Evolutionary conservation across 2,113 vertebrate species (phyloP), one percentile per base, ranked within the genome.

Genomic region (Scopus umbretta): DNA sequence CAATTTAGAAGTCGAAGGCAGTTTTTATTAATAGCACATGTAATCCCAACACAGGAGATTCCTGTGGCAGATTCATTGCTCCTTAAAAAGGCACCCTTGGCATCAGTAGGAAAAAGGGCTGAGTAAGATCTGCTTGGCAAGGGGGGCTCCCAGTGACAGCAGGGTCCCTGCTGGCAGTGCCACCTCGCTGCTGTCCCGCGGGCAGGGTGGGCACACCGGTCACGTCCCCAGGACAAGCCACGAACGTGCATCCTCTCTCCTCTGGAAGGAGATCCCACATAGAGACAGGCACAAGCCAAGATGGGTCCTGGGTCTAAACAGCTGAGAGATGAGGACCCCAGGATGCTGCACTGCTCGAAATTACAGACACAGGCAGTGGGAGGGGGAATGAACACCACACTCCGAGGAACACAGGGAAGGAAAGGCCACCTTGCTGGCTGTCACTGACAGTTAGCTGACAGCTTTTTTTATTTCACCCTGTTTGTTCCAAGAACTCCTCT

Each of bases 11-110:
- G 66, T n/a, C 29, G 86, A 75, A 94, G 95, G 95, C 95, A 38
- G 30, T n/a, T 92, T 95, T 97, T 96, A 97, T 95, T 93, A 95
- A 92, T 53, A 96, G 86, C 95, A 94, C 80, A 95, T 96, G 94
- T 43, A 86, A 91, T 74, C 65, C 88, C 42, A 18, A 55, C 61
- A 74, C 59, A 68, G 75, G 80, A 95, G 92, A 96, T 94, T 90
- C 86, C 70, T 92, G 83, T 45, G 87, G 94, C 52, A 78, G 72
- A 94, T 88, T 84, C 40, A 29, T 85, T 89, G 83, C 94, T 86
- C 86, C 72, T 92, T 84, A 43, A 78, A 59, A 80, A 74, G 72
- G 38, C 68, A 90, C 11, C 55, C 59, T 43, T 63, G 74, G 70
- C 82, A 92, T 30, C 63, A 76, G 71, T 15, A 61, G 58, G 19